Percentiles rank a stretch among this genome's conserved stretches.
phyloP scores from a whole-genome alignment of 2,888 invertebrate species.

The Eupelmus urozonus region DNA sequence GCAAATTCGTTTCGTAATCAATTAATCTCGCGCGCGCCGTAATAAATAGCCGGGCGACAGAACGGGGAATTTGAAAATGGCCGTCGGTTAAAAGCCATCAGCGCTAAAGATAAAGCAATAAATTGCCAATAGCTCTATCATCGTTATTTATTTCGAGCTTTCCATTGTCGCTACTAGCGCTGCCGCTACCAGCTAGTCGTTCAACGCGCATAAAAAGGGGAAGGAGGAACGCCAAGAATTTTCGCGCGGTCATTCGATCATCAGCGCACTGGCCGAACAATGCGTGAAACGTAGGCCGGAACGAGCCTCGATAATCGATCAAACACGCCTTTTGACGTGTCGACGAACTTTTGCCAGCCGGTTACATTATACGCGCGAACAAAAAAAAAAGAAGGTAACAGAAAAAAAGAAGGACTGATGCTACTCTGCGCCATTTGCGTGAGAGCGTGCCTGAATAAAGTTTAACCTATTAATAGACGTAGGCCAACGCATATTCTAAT shows the following conservation, averaged over 20 bases:
- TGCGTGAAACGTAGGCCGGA: background rate
- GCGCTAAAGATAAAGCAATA: too few species aligned
- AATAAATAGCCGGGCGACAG: too few species aligned
- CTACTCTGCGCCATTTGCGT: too few species aligned
- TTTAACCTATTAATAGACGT: background rate
- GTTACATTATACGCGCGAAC: background rate
- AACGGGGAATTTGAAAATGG: too few species aligned
- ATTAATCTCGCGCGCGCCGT: too few species aligned
- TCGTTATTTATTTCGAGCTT: too few species aligned
- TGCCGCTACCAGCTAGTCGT: background rate
- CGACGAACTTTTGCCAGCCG: conserved; percentile 30
- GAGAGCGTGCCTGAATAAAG: background rate
- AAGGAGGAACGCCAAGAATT: conserved; percentile 5
- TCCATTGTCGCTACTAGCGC: too few species aligned
- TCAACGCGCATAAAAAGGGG: background rate
- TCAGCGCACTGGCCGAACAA: conserved; percentile 21
- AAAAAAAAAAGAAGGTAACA: too few species aligned
- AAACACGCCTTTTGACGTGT: conserved; percentile 41
- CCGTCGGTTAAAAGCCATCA: too few species aligned
- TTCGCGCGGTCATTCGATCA: conserved; percentile 37
- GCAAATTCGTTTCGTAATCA: too few species aligned
- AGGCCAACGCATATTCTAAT: background rate
- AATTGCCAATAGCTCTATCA: too few species aligned
- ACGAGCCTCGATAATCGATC: conserved; percentile 48
- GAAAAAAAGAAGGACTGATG: too few species aligned